phyloP scores from a whole-genome alignment of 2,797 vertebrate genomes.

The Hydrocynus forskahlii region DNA sequence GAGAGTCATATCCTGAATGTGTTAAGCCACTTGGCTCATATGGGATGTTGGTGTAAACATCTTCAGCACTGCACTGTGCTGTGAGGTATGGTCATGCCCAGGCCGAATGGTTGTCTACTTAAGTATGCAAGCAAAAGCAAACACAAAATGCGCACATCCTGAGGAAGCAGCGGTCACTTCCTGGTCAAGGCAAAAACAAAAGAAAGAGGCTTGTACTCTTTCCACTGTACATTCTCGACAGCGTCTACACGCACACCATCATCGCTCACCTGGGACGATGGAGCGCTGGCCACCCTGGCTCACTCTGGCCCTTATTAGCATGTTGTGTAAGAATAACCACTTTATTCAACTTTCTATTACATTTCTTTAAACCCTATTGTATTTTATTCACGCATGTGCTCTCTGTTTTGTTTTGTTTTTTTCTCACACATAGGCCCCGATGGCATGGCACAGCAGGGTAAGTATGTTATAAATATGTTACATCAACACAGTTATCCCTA shows the following conservation, averaged over 20 bases:
- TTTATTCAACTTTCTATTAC: neutral
- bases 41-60: neutral
- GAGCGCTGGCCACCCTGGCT: constrained; percentile 41
- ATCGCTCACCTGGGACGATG: constrained; percentile 53
- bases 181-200: constrained; percentile 43
- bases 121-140: neutral
- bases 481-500: neutral
- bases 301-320: constrained; percentile 24
- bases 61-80: neutral
- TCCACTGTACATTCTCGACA: neutral
- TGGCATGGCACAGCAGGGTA: constrained; percentile 19
- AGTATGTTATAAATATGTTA: constrained; percentile 6
- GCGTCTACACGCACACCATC: neutral
- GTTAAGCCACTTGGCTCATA: neutral
- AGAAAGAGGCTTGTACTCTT: constrained; percentile 37
- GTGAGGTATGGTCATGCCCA: constrained; percentile 12
- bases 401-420: neutral
- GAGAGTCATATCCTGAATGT: neutral
- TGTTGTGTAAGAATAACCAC: constrained; percentile 47
- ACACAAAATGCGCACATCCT: constrained; percentile 52
- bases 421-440: constrained; percentile 22
- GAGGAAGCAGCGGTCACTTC: constrained; percentile 49
- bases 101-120: constrained; percentile 22
- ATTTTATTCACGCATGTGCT: neutral
- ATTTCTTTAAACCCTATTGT: neutral